Percentiles rank a stretch among this genome's conserved stretches.
These are phyloP conservation scores for Antechinus stuartii DNA, from an alignment of 2,113 vertebrate species.

Conservation along the genomic window DNA sequence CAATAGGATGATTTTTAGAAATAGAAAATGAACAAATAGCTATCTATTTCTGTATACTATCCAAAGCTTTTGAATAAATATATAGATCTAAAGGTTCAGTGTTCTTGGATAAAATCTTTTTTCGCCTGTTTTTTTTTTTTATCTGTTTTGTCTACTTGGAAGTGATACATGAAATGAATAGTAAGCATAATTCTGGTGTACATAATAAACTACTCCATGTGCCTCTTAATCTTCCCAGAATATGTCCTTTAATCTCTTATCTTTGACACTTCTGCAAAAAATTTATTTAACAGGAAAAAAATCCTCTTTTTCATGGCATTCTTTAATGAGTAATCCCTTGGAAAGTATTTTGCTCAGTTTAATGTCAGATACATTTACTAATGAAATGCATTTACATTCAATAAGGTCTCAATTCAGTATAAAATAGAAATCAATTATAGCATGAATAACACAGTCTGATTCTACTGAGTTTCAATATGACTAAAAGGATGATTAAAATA, in stretches of 20 bases:
- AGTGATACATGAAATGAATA: neutral
- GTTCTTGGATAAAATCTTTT: neutral
- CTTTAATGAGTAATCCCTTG: conserved; percentile 21
- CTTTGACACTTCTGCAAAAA: neutral
- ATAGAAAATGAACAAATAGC: neutral
- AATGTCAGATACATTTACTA: conserved; percentile 31
- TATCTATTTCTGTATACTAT: neutral
- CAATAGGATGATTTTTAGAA: neutral
- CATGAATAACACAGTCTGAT: neutral
- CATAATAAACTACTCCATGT: neutral
- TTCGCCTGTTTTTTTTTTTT: neutral
- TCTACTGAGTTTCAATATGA: conserved; percentile 37
- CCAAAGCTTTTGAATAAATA: neutral
- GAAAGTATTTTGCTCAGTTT: neutral
- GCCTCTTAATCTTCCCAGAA: conserved; percentile 1
- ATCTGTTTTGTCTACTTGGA: neutral
- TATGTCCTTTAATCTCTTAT: neutral
- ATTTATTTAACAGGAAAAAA: conserved; percentile 1
- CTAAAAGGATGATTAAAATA: conserved; percentile 38
- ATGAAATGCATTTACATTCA: conserved; percentile 33
- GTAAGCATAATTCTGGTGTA: neutral
- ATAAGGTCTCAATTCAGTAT: conserved; percentile 40
- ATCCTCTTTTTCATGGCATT: conserved; percentile 44
- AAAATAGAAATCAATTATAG: conserved; percentile 33
- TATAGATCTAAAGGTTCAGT: neutral